Conservation (phyloP, 2,113 vertebrate genomes). For the Merops nubicus region DNA sequence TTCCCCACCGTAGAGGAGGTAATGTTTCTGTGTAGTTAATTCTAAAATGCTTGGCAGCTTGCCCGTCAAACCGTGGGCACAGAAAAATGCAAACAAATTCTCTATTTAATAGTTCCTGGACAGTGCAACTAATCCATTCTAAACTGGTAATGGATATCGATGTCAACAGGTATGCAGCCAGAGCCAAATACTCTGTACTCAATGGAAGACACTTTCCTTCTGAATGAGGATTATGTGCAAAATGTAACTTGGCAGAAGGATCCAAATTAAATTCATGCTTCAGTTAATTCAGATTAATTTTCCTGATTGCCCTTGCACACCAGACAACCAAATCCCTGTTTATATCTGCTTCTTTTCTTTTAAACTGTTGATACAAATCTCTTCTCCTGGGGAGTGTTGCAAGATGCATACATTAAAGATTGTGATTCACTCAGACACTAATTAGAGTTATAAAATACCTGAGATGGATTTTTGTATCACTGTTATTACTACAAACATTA, state of each 20-base stretch:
- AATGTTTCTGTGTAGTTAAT: background rate
- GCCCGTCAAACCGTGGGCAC: background rate
- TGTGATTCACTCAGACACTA: background rate
- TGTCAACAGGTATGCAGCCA: constrained; percentile 44
- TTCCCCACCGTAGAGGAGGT: background rate
- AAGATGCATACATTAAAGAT: background rate
- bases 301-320: constrained; percentile 19
- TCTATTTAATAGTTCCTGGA: constrained; percentile 10
- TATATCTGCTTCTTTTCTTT: constrained; percentile 19
- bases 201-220: constrained; percentile 27
- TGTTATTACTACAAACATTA: constrained; percentile 31
- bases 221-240: constrained; percentile 56
- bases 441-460: constrained; percentile 16
- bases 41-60: constrained; percentile 46
- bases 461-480: constrained; percentile 13
- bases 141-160: constrained; percentile 12
- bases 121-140: constrained; percentile 31
- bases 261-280: constrained; percentile 55
- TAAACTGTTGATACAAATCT: background rate
- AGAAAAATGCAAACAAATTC: constrained; percentile 25
- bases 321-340: background rate
- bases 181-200: constrained; percentile 3
- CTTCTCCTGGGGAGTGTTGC: background rate
- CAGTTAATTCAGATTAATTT: constrained; percentile 60
- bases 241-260: constrained; percentile 51